phyloP scores from a whole-genome alignment of 2,113 vertebrate genomes.

The Tichodroma muraria region DNA sequence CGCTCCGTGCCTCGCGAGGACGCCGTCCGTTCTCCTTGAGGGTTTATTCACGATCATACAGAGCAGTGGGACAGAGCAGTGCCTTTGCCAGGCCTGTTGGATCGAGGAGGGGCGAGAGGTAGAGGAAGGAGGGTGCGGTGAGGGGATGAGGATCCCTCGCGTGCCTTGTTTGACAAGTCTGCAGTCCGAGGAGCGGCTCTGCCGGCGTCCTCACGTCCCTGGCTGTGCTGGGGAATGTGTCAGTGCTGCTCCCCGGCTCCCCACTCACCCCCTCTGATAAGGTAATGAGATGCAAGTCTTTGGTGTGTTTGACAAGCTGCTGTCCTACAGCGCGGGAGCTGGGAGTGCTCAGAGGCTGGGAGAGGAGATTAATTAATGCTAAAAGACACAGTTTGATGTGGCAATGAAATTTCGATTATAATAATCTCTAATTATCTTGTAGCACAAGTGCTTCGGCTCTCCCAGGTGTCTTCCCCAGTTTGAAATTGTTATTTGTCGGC shows the following conservation, averaged over 20 bases:
- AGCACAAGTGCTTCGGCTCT: conserved; percentile 59
- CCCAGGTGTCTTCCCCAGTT: conserved; percentile 68
- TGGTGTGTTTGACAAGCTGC: conserved; percentile 65
- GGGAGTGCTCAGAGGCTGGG: conserved; percentile 58
- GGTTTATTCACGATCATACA: not conserved
- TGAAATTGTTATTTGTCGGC: conserved; percentile 47
- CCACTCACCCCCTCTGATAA: conserved; percentile 5
- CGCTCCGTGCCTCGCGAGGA: not conserved
- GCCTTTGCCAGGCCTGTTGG: not conserved
- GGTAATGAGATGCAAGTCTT: conserved; percentile 65
- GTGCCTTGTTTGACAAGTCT: not conserved
- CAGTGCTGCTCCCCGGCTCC: not conserved
- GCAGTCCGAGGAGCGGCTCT: not conserved
- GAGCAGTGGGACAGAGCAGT: not conserved
- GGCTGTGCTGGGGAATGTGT: not conserved
- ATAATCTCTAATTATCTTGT: conserved; percentile 80
- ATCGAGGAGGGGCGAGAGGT: fast-evolving
- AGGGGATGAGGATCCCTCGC: not conserved
- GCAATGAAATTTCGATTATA: conserved; percentile 77
- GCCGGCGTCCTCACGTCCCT: not conserved
- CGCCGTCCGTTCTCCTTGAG: fast-evolving
- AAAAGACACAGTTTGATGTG: conserved; percentile 76
- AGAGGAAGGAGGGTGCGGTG: not conserved
- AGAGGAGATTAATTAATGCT: conserved; percentile 78
- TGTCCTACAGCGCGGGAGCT: conserved; percentile 39